Conservation (phyloP, 2,797 vertebrate genomes). For the Odontamblyopus rebecca region DNA sequence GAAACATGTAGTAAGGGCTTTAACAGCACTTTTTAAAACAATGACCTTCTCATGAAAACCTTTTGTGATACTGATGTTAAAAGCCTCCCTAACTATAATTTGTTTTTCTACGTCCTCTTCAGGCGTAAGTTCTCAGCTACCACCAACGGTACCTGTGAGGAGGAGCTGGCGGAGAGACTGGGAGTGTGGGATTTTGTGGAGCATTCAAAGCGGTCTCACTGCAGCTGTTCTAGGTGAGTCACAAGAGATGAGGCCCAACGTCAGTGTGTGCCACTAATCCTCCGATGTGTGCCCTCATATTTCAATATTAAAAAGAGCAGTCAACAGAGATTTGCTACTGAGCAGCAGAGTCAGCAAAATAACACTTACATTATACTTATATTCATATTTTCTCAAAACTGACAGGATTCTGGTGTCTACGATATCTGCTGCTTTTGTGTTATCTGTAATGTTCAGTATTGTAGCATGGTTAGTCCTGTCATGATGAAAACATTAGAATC, state of each 20-base stretch:
- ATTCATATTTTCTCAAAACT: constrained; percentile 47
- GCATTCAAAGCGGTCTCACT: constrained; percentile 88
- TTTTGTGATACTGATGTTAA: background rate
- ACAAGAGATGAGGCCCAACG: background rate
- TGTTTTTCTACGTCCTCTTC: constrained; percentile 5
- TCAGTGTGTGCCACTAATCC: constrained; percentile 14
- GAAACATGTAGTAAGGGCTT: background rate
- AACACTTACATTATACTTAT: constrained; percentile 42
- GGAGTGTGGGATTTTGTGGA: constrained; percentile 95
- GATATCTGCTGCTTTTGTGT: constrained; percentile 23
- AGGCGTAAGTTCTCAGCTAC: constrained; percentile 92
- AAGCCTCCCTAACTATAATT: background rate
- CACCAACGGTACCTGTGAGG: constrained; percentile 88
- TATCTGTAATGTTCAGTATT: constrained; percentile 22
- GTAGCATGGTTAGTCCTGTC: no score
- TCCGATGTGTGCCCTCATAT: constrained; percentile 10
- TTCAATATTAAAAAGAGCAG: constrained; percentile 27
- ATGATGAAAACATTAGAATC: no score
- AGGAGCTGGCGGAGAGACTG: constrained; percentile 83
- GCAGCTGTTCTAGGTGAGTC: constrained; percentile 91
- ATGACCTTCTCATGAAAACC: background rate
- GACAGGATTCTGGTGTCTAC: constrained; percentile 25
- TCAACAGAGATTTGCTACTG: constrained; percentile 24
- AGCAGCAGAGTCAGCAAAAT: constrained; percentile 34
- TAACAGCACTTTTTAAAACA: background rate